A percentile compares a stretch with the other conserved stretches of the same genome.
Conservation (phyloP, 2,797 vertebrate species). For the Perodicticus potto region DNA sequence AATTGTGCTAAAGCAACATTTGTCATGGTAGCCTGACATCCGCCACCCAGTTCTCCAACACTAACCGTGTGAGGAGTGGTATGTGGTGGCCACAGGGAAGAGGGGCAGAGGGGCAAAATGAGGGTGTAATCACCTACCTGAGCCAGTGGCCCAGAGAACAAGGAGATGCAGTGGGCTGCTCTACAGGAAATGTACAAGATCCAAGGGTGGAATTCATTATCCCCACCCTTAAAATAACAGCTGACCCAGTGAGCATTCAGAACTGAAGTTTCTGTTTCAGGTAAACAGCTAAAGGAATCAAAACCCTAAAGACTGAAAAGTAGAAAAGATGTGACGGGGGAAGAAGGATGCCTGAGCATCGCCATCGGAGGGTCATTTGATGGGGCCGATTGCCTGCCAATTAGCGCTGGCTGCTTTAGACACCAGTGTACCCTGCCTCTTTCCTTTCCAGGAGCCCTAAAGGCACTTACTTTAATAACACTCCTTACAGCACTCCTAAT, state of each 20-base stretch:
- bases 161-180: background rate
- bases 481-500: background rate
- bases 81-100: accelerated
- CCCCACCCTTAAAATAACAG: background rate
- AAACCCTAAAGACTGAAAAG: background rate
- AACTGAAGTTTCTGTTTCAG: background rate
- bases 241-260: background rate
- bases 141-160: background rate
- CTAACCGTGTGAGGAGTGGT: accelerated
- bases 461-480: background rate
- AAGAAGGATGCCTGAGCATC: background rate
- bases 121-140: background rate
- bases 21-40: background rate
- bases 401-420: background rate
- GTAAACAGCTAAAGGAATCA: background rate
- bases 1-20: background rate
- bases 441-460: background rate
- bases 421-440: background rate
- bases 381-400: background rate
- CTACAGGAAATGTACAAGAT: background rate
- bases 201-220: background rate
- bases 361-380: accelerated
- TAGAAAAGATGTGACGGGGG: background rate
- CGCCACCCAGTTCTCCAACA: too few species aligned
- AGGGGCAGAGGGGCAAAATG: too few species aligned